A percentile compares a stretch with the other conserved stretches of the same genome.
These are phyloP conservation scores for Neodontobutis hainanensis DNA, from an alignment of 2,113 vertebrate genomes.

Conservation along the genomic window DNA sequence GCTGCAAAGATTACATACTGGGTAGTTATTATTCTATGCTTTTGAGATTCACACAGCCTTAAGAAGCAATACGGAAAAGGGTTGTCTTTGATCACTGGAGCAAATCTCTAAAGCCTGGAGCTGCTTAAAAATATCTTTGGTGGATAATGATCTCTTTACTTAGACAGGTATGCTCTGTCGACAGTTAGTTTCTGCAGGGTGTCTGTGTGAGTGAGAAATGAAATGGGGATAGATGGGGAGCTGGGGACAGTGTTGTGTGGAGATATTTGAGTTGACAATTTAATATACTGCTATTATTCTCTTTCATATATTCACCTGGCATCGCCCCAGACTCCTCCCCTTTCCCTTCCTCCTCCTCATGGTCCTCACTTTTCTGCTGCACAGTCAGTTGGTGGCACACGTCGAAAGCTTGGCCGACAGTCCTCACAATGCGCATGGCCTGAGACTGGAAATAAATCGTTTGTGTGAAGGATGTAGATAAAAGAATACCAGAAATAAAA, in stretches of 20 bases:
- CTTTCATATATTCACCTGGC: constrained; percentile 76
- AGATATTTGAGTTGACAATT: neutral
- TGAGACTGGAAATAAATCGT: constrained; percentile 82
- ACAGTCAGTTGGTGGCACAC: constrained; percentile 96
- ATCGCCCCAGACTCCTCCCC: constrained; percentile 71
- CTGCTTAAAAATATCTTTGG: constrained; percentile 9
- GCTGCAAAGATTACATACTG: constrained; percentile 46
- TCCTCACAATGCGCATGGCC: constrained; percentile 94
- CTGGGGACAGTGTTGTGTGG: constrained; percentile 1
- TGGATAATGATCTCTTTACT: constrained; percentile 37
- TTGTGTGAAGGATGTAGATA: neutral
- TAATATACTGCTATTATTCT: neutral
- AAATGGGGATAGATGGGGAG: constrained; percentile 1
- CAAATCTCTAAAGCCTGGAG: constrained; percentile 27
- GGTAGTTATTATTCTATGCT: constrained; percentile 1
- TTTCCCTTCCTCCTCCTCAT: constrained; percentile 85
- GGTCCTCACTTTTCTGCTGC: constrained; percentile 71
- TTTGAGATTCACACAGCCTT: neutral
- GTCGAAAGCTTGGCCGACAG: constrained; percentile 95
- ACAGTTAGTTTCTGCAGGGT: constrained; percentile 11
- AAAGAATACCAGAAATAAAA: constrained; percentile 5
- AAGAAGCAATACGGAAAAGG: neutral
- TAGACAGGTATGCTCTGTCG: neutral
- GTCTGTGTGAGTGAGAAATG: constrained; percentile 20
- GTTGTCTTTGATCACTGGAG: constrained; percentile 37